phyloP scores from a whole-genome alignment of 2,888 invertebrate genomes.

The Bellardia bayeri region DNA sequence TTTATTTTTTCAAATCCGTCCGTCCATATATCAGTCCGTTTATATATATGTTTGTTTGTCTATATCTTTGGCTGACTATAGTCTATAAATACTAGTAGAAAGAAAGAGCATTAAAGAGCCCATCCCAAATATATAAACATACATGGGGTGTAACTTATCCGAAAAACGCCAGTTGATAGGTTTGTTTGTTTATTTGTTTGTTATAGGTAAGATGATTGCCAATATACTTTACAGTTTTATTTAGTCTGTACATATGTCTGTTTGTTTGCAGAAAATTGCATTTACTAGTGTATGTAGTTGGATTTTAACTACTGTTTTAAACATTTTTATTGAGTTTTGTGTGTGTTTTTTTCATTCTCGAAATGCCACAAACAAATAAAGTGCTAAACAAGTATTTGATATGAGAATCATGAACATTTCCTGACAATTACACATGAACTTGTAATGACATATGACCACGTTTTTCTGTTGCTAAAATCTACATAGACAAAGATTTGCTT shows the following conservation, averaged over 20 bases:
- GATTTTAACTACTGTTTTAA: slow-evolving; percentile 60
- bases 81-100: slow-evolving; percentile 7
- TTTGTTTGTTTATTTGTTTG: slow-evolving; percentile 10
- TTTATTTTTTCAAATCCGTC: slow-evolving; percentile 39
- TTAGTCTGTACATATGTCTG: slow-evolving; percentile 15
- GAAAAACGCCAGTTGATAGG: slow-evolving; percentile 31
- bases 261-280: slow-evolving; percentile 5
- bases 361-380: slow-evolving; percentile 70
- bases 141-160: slow-evolving; percentile 66
- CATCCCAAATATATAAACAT: slow-evolving; percentile 68
- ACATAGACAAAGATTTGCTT: slow-evolving; percentile 45
- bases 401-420: slow-evolving; percentile 71
- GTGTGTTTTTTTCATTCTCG: slow-evolving; percentile 19
- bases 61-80: slow-evolving; percentile 27
- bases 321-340: slow-evolving; percentile 56
- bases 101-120: slow-evolving; percentile 60
- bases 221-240: slow-evolving; percentile 46
- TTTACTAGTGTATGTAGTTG: slow-evolving; percentile 4
- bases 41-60: background rate
- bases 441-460: slow-evolving; percentile 73
- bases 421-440: slow-evolving; percentile 73
- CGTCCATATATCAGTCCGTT: slow-evolving; percentile 38
- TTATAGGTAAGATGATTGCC: slow-evolving; percentile 49
- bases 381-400: slow-evolving; percentile 67
- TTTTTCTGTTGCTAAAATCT: slow-evolving; percentile 49